Percentiles rank a stretch among this genome's conserved stretches.
Conservation (phyloP, 2,888 invertebrate species). For the Elysia crispata region DNA sequence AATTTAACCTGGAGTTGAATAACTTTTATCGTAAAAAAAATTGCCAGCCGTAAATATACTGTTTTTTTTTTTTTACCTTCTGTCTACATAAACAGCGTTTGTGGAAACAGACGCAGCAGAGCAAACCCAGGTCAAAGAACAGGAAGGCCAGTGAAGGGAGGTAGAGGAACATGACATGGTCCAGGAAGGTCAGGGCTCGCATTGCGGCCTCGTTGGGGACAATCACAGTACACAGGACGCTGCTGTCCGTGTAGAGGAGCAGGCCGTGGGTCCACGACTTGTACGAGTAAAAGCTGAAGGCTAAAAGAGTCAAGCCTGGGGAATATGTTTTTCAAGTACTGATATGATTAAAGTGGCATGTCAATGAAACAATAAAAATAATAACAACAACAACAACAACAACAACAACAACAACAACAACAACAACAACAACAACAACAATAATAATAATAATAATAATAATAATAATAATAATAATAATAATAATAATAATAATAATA, state of each 20-base stretch:
- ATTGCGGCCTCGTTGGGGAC: constrained; percentile 61
- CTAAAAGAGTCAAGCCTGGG: constrained; percentile 55
- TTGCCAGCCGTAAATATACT: neutral
- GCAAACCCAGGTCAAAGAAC: constrained; percentile 51
- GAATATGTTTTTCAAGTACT: no score
- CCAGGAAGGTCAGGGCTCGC: constrained; percentile 60
- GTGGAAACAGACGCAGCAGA: constrained; percentile 14
- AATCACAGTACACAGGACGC: constrained; percentile 58
- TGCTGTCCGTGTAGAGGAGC: constrained; percentile 47
- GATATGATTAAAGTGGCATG: no score
- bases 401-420: no score
- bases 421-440: no score
- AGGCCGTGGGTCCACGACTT: constrained; percentile 66
- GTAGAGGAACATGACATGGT: constrained; percentile 59
- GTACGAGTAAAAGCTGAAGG: constrained; percentile 63
- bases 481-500: no score
- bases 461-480: no score
- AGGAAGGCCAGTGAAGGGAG: constrained; percentile 60
- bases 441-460: no score
- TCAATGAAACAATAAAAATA: no score
- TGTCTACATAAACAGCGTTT: neutral
- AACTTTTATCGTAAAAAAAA: no score
- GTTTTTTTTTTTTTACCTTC: neutral
- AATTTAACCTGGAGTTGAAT: no score
- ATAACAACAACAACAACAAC: no score